Percentiles rank a stretch among this genome's conserved stretches.
These are phyloP conservation scores for Camelus bactrianus DNA, from an alignment of 2,113 vertebrate genomes.

Conservation along the genomic window DNA sequence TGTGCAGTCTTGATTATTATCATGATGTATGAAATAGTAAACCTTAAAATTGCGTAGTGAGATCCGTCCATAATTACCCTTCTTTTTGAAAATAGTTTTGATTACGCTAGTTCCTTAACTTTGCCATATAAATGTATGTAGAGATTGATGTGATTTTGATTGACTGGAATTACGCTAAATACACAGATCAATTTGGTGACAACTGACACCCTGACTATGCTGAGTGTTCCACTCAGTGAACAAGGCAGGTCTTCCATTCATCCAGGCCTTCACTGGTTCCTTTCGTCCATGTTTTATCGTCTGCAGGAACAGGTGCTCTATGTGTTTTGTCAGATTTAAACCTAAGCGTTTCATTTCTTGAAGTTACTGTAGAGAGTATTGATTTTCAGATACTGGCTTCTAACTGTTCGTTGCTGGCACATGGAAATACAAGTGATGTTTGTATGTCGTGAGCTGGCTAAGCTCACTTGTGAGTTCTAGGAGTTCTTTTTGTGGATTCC, in stretches of 20 bases:
- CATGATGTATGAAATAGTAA: background rate
- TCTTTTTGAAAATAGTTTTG: background rate
- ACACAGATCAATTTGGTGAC: background rate
- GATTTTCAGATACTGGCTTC: constrained; percentile 27
- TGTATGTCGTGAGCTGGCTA: background rate
- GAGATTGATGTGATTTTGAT: background rate
- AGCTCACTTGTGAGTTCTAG: background rate
- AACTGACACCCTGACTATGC: background rate
- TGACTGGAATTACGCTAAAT: background rate
- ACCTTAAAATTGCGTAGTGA: background rate
- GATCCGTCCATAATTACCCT: background rate
- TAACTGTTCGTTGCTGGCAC: too few relatives aligned
- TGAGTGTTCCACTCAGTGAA: background rate
- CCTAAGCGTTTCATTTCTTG: background rate
- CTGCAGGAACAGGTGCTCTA: background rate
- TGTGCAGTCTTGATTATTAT: background rate
- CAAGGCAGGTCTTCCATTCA: background rate
- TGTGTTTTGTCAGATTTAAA: background rate
- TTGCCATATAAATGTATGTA: background rate
- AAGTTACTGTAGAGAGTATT: background rate
- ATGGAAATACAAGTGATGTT: background rate
- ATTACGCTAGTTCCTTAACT: background rate
- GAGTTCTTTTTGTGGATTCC: background rate
- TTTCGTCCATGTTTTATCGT: background rate
- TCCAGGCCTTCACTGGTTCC: background rate